A percentile compares a stretch with the other conserved stretches of the same genome.
Conservation (phyloP, 2,113 vertebrate species). For the Eptesicus fuscus region DNA sequence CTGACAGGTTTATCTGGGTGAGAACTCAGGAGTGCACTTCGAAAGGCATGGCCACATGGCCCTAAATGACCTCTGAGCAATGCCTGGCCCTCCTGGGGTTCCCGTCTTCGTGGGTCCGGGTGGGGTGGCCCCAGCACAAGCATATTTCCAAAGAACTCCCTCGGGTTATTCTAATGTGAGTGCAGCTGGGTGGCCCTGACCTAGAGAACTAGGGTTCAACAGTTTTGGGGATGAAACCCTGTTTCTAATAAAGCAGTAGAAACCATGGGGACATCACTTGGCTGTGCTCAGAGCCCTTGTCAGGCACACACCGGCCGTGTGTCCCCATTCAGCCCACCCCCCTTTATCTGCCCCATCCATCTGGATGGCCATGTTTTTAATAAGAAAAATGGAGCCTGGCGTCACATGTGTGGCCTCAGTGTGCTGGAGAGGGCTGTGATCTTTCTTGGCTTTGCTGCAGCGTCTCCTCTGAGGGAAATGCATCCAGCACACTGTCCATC, state of each 20-base stretch:
- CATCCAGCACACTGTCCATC: neutral
- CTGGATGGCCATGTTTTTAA: neutral
- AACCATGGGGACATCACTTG: neutral
- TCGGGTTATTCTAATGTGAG: neutral
- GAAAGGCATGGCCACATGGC: neutral
- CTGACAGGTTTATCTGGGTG: neutral
- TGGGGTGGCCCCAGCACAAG: neutral
- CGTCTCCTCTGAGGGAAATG: neutral
- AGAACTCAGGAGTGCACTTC: neutral
- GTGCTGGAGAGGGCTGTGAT: slow-evolving; percentile 34
- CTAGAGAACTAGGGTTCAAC: neutral
- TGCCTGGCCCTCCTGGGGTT: neutral
- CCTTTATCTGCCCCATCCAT: neutral
- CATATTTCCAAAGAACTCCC: neutral
- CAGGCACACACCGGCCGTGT: neutral
- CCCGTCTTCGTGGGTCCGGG: neutral
- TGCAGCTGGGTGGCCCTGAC: neutral
- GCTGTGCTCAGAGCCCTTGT: neutral
- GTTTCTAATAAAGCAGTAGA: neutral
- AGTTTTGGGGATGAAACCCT: accelerated
- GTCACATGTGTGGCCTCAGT: accelerated
- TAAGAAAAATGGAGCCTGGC: neutral
- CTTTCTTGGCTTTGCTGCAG: neutral
- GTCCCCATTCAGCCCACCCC: neutral
- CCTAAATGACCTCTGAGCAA: neutral